Percentiles rank a stretch among this genome's conserved stretches.
Conservation (phyloP, 2,113 vertebrate species). For the Oncorhynchus mykiss region DNA sequence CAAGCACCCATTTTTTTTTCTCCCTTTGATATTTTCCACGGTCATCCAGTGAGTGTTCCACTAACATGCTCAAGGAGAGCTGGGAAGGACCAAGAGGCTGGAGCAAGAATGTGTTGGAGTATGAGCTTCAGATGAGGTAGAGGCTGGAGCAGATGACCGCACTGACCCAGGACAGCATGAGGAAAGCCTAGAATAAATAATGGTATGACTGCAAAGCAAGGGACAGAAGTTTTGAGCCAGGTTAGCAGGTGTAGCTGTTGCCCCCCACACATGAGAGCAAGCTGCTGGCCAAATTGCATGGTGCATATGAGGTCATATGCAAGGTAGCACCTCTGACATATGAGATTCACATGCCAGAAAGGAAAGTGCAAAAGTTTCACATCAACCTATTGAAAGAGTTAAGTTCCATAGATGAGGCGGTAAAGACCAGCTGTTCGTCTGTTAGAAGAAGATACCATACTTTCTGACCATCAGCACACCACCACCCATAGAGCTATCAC, state of each 20-base stretch:
- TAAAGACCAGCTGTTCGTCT: no score
- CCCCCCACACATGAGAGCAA: neutral
- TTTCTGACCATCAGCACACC: neutral
- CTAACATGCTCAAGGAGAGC: neutral
- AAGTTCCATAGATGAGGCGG: no score
- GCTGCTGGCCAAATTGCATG: neutral
- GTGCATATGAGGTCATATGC: no score
- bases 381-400: no score
- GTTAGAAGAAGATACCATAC: no score
- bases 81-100: neutral
- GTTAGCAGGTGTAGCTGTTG: neutral
- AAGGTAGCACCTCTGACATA: no score
- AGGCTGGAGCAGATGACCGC: no score
- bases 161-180: no score
- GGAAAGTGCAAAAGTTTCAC: no score
- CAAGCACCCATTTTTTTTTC: neutral
- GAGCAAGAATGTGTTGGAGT: neutral
- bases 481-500: neutral
- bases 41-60: neutral
- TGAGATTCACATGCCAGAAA: no score
- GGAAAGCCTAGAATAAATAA: no score
- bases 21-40: neutral
- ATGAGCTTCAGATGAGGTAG: no score
- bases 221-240: neutral
- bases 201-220: conserved; percentile 1